These are phyloP conservation scores for Fabriciana adippe DNA, from an alignment of 2,888 invertebrate species.

Conservation along the genomic window DNA sequence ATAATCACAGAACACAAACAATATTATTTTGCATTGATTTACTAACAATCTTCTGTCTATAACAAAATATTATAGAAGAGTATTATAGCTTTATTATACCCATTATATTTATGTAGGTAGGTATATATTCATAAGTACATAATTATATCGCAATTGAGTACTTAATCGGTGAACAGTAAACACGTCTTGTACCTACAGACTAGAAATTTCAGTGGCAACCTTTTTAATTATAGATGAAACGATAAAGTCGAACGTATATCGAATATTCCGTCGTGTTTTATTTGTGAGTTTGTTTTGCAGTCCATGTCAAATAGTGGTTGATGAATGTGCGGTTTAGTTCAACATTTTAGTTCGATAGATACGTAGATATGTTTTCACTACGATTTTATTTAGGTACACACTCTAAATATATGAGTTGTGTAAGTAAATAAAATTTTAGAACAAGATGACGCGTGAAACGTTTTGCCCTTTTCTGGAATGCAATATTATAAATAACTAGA, in stretches of 20 bases:
- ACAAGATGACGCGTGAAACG: background rate
- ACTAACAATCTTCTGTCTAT: too few relatives aligned
- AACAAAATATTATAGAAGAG: too few relatives aligned
- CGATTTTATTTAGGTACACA: conserved; percentile 11
- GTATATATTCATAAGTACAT: too few relatives aligned
- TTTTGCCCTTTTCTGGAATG: too few relatives aligned
- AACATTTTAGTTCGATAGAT: conserved; percentile 16
- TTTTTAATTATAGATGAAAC: conserved; percentile 17
- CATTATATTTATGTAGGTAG: too few relatives aligned
- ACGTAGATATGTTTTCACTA: conserved; percentile 7
- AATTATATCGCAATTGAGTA: too few relatives aligned
- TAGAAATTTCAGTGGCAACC: background rate
- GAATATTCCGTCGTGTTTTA: conserved; percentile 17
- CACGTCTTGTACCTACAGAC: too few relatives aligned
- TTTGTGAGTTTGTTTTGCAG: conserved; percentile 20
- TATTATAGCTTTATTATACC: too few relatives aligned
- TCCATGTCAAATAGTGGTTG: conserved; percentile 21
- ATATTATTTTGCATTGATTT: too few relatives aligned
- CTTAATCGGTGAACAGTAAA: too few relatives aligned
- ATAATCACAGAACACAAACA: too few relatives aligned
- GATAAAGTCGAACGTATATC: conserved; percentile 16
- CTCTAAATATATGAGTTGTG: background rate
- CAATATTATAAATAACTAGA: too few relatives aligned
- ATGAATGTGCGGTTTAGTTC: conserved; percentile 19
- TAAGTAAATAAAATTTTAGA: background rate